Conservation (phyloP, 2,113 vertebrate species). For the Coturnix japonica region DNA sequence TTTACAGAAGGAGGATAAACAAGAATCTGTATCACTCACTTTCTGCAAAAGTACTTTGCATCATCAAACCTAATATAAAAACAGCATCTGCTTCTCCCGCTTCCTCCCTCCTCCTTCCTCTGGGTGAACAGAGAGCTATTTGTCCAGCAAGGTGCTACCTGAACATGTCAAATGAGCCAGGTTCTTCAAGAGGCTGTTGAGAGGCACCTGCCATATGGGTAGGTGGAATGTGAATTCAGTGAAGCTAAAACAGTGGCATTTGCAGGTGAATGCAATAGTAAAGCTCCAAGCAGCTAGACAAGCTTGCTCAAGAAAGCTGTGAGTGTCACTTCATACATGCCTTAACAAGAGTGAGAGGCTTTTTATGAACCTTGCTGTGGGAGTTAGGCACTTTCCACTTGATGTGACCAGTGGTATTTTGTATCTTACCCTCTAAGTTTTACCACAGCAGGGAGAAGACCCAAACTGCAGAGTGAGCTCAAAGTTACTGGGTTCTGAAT, state of each 20-base stretch:
- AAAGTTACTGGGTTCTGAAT: not conserved
- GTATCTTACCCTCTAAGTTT: not conserved
- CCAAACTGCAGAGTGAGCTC: not conserved
- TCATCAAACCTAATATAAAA: not conserved
- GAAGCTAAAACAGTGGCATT: not conserved
- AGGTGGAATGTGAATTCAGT: not conserved
- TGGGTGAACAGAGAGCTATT: not conserved
- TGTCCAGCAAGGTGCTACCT: not conserved
- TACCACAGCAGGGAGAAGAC: not conserved
- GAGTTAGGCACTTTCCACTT: not conserved
- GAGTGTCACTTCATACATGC: not conserved
- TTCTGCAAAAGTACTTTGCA: not conserved
- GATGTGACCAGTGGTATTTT: not conserved
- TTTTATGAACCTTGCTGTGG: not conserved
- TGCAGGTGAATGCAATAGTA: not conserved
- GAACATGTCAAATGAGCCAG: not conserved
- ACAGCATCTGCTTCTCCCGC: accelerated
- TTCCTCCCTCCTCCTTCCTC: not conserved
- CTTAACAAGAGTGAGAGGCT: not conserved
- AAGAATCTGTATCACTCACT: not conserved
- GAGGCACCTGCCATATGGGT: not conserved
- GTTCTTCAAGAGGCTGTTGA: not conserved
- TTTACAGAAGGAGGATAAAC: not conserved
- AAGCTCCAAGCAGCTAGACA: not conserved
- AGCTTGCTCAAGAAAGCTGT: not conserved